A percentile compares a stretch with the other conserved stretches of the same genome.
phyloP scores from a whole-genome alignment of 2,888 invertebrate genomes.

The Anthophora plumipes region DNA sequence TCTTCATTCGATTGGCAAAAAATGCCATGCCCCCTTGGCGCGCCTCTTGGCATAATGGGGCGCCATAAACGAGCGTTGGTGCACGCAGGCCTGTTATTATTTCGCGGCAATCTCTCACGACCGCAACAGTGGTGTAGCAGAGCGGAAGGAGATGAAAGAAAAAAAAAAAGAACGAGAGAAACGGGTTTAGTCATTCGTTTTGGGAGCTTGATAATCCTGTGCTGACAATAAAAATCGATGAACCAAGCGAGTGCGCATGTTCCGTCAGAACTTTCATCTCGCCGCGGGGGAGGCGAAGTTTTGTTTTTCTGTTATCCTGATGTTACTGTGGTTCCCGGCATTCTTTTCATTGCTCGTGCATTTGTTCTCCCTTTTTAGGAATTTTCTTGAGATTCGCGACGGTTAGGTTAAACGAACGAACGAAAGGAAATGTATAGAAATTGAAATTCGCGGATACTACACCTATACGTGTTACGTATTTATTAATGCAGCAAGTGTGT shows the following conservation, averaged over 20 bases:
- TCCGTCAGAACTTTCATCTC: slow-evolving; percentile 29
- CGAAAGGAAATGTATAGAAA: background rate
- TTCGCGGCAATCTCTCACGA: slow-evolving; percentile 60
- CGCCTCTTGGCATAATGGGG: slow-evolving; percentile 84
- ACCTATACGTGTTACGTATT: background rate
- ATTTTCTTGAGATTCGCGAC: background rate
- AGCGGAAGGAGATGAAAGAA: slow-evolving; percentile 12
- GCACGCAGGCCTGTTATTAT: slow-evolving; percentile 73
- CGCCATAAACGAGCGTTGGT: slow-evolving; percentile 82
- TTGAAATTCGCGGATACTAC: background rate
- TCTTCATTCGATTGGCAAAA: slow-evolving; percentile 78
- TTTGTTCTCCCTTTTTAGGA: slow-evolving; percentile 15
- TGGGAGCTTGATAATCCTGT: slow-evolving; percentile 41
- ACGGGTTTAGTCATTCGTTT: slow-evolving; percentile 21
- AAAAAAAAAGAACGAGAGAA: slow-evolving; percentile 47
- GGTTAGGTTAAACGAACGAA: background rate
- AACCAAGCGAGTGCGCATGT: slow-evolving; percentile 47
- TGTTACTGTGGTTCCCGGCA: slow-evolving; percentile 75
- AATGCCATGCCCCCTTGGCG: slow-evolving; percentile 84
- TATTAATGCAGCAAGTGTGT: background rate
- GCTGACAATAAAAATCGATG: slow-evolving; percentile 58
- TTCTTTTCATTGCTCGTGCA: slow-evolving; percentile 73
- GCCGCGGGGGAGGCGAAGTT: slow-evolving; percentile 34
- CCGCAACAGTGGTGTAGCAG: slow-evolving; percentile 9
- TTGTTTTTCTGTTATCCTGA: slow-evolving; percentile 79